Evolutionary conservation across 2,113 vertebrate species (phyloP), one percentile per base, ranked within the genome.

Genomic region (Setophaga kirtlandii): DNA sequence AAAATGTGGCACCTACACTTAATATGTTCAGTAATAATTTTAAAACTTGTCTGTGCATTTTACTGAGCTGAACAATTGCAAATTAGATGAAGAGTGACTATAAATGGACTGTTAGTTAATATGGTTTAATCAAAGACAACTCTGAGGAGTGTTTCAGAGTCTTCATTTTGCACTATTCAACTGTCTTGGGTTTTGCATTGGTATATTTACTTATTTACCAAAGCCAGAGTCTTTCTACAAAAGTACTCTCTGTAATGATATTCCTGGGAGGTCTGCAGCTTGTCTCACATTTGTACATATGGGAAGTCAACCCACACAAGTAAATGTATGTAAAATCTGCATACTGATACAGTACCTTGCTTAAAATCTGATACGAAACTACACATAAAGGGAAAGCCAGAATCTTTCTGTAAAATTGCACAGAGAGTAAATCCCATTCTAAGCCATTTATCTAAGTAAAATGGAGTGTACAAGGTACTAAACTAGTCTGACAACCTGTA

Each of bases 401-500:
- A 92, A 60, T 49, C 49, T 89, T 94, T 94, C 88, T 84, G 20
- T 81, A 90, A 97, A 96, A 93, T 90, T 82, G 44, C 76, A 81
- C 25, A 93, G 93, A 84, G 31, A 76, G 65, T 89, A 93, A 92
- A 89, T 92, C 88, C 88, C 58, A 82, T 92, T 93, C 89, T 88
- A 94, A 97, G 75, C 87, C 87, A 94, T 96, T 97, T 96, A 96
- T 92, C 93, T 93, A 96, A 97, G 84, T 85, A 96, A 97, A 96
- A 95, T 86, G 87, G 83, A 96, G 94, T 97, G 92, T 97, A 96
- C 85, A 90, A 96, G 95, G 96, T 71, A 89, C 97, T 80, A 95
- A 91, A 90, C 91, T 83, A 96, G 76, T 95, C 96, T 98, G 97
- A 98, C 97, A 98, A 94, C 97, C 97, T 97, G 81, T 97, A 98